Evolutionary conservation across 2,888 invertebrate genomes (phyloP), one percentile per base, ranked within the genome.

Genomic region (Troilus luridus): DNA sequence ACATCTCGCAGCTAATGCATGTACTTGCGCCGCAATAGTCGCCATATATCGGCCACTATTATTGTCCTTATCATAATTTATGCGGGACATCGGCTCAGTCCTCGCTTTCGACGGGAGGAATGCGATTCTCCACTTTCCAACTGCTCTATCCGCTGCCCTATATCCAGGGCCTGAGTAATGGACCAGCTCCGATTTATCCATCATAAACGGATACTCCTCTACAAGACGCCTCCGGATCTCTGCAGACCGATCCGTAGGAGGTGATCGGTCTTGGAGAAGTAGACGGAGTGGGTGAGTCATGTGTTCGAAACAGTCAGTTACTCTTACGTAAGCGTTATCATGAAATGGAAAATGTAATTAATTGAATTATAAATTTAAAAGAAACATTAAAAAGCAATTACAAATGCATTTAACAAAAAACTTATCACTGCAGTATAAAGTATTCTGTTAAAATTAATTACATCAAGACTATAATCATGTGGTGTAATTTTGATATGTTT

Each of bases 21-120:
- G 85, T 85, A 85, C 56, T 58, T 21, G 85, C 56, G 21, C 85
- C 10, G 56, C 56, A 88, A 88, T 88, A 88, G 88, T 60, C 14
- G 27, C 88, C 19, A 88, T 88, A 88, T 88, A 62, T 88, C 24
- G n/a, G 19, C 19, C 88, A n/a, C 88, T 88, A 88, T 88, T 62
- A 88, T 88, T 88, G 88, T 24, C 60, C 60, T 88, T 88, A 88
- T 88, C 88, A 59, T 88, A 88, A 88, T 88, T 59, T 88, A 88
- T 88, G 54, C 88, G 41, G 60, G 62, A 58, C 56, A 88, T 41
- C 27, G 60, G 41, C 27, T 17, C n/a, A 88, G 60, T 60, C 62
- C 60, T 62, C 88, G 60, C 85, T 85, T 85, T 85, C 85, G 85
- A 85, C 56, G 85, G 85, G 21, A 54, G 85, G 85, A 85, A 85